These are phyloP conservation scores for Yponomeuta cagnagella DNA, from an alignment of 2,888 invertebrate species.

Conservation along the genomic window DNA sequence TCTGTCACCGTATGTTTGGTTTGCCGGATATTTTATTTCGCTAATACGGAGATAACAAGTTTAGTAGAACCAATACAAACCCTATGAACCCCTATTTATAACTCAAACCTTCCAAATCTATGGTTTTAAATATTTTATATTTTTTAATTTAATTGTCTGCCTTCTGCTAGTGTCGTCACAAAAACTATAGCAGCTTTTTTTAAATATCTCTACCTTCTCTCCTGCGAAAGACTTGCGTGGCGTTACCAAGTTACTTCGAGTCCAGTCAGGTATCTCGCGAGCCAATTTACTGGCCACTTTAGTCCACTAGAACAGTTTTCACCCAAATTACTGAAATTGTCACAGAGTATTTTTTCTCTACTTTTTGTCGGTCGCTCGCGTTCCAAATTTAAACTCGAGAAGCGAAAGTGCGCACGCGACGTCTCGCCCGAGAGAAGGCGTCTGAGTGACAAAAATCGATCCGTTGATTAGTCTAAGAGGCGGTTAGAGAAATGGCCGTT, in stretches of 20 bases:
- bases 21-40: not conserved
- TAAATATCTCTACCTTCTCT: no score
- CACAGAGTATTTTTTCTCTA: not conserved
- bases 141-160: no score
- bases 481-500: conserved; percentile 56
- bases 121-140: no score
- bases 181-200: no score
- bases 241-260: no score
- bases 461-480: conserved; percentile 29
- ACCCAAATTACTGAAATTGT: not conserved
- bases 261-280: no score
- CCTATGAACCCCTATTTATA: no score
- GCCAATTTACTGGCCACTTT: conserved; percentile 15
- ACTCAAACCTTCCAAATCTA: no score
- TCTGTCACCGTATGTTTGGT: not conserved
- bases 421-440: conserved; percentile 35
- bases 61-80: no score
- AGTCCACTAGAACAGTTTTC: conserved; percentile 12
- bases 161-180: no score
- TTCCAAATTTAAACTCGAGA: conserved; percentile 32
- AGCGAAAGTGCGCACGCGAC: conserved; percentile 52
- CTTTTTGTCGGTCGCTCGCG: not conserved
- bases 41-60: no score
- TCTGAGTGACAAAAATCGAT: conserved; percentile 53
- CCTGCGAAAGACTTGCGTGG: no score